Evolutionary conservation across 2,888 invertebrate genomes (phyloP).

Genomic region (Oegoconia quadripuncta): DNA sequence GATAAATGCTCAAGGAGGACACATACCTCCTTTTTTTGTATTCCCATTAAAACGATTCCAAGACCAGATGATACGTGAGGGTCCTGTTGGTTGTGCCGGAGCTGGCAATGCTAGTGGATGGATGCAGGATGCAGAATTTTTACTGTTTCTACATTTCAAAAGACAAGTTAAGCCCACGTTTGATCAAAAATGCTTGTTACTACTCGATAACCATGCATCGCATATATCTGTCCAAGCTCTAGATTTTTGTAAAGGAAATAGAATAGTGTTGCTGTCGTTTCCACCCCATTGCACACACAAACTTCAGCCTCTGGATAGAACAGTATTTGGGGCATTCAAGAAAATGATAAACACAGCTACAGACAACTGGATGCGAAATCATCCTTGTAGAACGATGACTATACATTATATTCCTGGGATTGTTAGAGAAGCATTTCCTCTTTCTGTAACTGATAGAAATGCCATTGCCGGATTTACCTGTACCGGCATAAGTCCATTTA

Average conservation of each 20-base stretch:
- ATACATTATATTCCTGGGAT: slow-evolving; percentile 18
- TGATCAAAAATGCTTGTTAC: slow-evolving; percentile 8
- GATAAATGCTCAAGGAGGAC: slow-evolving; percentile 17
- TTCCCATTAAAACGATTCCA: slow-evolving; percentile 20
- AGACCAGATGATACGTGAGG: slow-evolving; percentile 15
- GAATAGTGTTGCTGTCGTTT: slow-evolving; percentile 6
- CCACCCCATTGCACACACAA: slow-evolving; percentile 14
- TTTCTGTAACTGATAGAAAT: slow-evolving; percentile 12
- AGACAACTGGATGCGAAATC: slow-evolving; percentile 12
- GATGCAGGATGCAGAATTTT: background rate
- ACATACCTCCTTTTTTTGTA: slow-evolving; percentile 21
- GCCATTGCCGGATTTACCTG: slow-evolving; percentile 15
- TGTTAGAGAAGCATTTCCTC: slow-evolving; percentile 18
- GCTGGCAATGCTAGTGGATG: slow-evolving; percentile 6
- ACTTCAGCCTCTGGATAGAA: slow-evolving; percentile 22
- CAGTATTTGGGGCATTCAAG: slow-evolving; percentile 23
- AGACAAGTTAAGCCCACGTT: background rate
- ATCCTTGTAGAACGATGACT: slow-evolving; percentile 19
- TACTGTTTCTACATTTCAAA: slow-evolving; percentile 5
- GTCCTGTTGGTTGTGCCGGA: slow-evolving; percentile 11
- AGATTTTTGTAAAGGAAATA: slow-evolving; percentile 5
- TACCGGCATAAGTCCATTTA: slow-evolving; percentile 18
- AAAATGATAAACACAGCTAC: slow-evolving; percentile 18
- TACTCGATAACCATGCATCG: slow-evolving; percentile 13
- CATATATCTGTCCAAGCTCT: slow-evolving; percentile 7